Evolutionary conservation across 2,797 vertebrate genomes (phyloP).

Genomic region (Florisuga fusca): DNA sequence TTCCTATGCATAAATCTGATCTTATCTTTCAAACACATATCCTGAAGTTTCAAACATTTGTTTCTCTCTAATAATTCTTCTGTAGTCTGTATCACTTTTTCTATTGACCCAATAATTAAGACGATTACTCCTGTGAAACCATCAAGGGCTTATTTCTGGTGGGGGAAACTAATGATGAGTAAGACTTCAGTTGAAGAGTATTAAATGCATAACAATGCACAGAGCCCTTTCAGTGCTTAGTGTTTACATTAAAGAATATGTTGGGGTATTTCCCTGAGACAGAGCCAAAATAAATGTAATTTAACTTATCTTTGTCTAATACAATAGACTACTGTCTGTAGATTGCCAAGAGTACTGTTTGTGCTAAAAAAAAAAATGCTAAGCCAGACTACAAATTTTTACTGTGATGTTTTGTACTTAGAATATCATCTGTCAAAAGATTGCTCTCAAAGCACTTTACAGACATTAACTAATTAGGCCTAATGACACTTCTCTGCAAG

Average conservation of each 20-base stretch:
- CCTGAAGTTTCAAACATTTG: not conserved
- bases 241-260: not conserved
- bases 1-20: not conserved
- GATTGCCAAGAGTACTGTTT: slow-evolving; percentile 3
- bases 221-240: not conserved
- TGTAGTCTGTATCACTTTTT: not conserved
- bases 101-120: not conserved
- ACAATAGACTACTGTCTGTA: not conserved
- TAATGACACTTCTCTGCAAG: slow-evolving; percentile 62
- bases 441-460: slow-evolving; percentile 50
- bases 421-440: slow-evolving; percentile 61
- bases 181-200: not conserved
- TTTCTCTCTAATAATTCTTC: not conserved
- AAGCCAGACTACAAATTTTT: slow-evolving; percentile 7
- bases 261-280: not conserved
- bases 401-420: slow-evolving; percentile 1
- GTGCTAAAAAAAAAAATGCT: slow-evolving; percentile 19
- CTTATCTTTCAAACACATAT: not conserved
- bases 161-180: not conserved
- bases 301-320: slow-evolving; percentile 3
- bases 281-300: not conserved
- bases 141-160: not conserved
- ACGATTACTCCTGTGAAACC: not conserved
- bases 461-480: slow-evolving; percentile 60
- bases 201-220: not conserved